A percentile compares a stretch with the other conserved stretches of the same genome.
Evolutionary conservation across 1,140 invertebrate species (phyloP).

Genomic region (Megalonaias nervosa): DNA sequence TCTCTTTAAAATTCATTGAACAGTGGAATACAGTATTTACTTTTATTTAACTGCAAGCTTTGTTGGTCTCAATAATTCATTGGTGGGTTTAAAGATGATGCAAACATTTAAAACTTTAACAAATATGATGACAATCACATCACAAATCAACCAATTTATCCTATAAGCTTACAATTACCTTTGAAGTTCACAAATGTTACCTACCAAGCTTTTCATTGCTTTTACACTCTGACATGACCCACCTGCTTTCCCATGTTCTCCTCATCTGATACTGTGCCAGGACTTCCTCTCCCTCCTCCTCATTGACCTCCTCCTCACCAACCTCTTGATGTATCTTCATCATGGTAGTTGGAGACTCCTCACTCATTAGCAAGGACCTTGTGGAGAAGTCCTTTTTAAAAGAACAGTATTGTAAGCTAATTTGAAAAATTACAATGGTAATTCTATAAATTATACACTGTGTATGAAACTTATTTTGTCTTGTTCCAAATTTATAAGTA

Average conservation of each 20-base stretch:
- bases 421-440: too few species aligned
- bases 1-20: too few species aligned
- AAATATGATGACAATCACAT: constrained; percentile 23
- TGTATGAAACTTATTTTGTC: too few species aligned
- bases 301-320: constrained; percentile 24
- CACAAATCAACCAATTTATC: constrained; percentile 38
- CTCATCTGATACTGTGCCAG: constrained; percentile 52
- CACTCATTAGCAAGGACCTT: constrained; percentile 62
- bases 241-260: constrained; percentile 64
- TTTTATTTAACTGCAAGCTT: constrained; percentile 9
- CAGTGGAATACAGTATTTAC: constrained; percentile 11
- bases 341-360: constrained; percentile 51
- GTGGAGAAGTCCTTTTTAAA: constrained; percentile 64
- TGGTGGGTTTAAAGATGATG: too few species aligned
- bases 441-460: too few species aligned
- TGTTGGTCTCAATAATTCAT: not conserved
- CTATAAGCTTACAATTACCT: constrained; percentile 1
- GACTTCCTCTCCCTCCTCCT: constrained; percentile 32
- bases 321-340: not conserved
- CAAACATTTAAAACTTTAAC: constrained; percentile 12
- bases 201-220: constrained; percentile 14
- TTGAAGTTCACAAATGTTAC: constrained; percentile 35
- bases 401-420: not conserved
- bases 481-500: too few species aligned
- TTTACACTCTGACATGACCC: too few species aligned